Evolutionary conservation across 2,888 invertebrate genomes (phyloP).

Genomic region (Tricholauxania praeusta): DNA sequence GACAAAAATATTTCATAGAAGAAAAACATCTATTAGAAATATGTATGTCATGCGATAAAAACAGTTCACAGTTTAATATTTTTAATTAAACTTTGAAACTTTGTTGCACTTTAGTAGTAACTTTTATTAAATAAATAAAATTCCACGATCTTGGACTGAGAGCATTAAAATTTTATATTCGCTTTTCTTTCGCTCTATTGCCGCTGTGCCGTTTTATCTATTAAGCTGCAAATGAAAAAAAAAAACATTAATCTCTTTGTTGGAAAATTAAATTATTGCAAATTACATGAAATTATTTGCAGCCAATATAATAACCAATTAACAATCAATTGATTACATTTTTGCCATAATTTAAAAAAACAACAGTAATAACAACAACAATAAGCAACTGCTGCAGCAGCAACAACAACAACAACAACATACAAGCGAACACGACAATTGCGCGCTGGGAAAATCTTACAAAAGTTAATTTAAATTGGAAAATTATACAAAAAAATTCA

Average conservation of each 20-base stretch:
- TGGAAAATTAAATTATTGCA: constrained; percentile 18
- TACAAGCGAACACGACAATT: not conserved
- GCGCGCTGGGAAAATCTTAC: constrained; percentile 57
- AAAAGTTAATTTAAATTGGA: constrained; percentile 64
- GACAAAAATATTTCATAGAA: too few relatives aligned
- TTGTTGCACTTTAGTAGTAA: too few relatives aligned
- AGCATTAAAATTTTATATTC: too few relatives aligned
- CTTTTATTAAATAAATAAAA: too few relatives aligned
- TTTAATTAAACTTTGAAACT: too few relatives aligned
- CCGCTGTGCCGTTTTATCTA: too few relatives aligned
- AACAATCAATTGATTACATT: constrained; percentile 61
- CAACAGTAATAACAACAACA: constrained; percentile 33
- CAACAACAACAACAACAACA: constrained; percentile 21
- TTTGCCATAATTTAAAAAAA: constrained; percentile 47
- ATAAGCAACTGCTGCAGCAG: constrained; percentile 19
- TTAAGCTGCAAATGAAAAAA: too few relatives aligned
- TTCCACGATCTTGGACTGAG: too few relatives aligned
- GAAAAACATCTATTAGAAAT: too few relatives aligned
- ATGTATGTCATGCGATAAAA: too few relatives aligned
- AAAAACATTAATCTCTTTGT: not conserved
- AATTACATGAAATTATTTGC: constrained; percentile 26
- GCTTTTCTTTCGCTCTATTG: too few relatives aligned
- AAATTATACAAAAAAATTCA: constrained; percentile 64
- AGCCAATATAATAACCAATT: constrained; percentile 59
- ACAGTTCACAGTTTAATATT: too few relatives aligned